Conservation (phyloP, 2,797 vertebrate species). For the Limosa lapponica region DNA sequence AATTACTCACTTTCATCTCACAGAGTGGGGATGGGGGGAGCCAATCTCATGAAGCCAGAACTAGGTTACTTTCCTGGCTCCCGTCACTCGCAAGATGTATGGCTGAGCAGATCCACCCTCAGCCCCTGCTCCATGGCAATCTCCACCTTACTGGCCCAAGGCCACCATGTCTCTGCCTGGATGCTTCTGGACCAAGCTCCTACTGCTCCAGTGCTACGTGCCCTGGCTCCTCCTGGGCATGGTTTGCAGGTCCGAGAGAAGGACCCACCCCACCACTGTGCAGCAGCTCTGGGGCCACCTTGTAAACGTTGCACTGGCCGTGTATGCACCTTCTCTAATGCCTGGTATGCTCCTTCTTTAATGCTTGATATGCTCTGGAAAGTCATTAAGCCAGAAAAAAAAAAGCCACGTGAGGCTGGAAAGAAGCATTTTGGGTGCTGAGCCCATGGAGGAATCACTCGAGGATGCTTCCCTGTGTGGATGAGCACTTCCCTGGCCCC, state of each 20-base stretch:
- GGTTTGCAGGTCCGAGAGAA: neutral
- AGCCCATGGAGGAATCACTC: neutral
- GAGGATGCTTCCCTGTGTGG: neutral
- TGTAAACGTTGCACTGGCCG: accelerated
- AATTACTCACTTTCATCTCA: neutral
- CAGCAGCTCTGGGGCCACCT: neutral
- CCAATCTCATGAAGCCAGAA: neutral
- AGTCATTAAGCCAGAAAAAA: neutral
- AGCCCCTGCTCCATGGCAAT: neutral
- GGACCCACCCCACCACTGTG: accelerated
- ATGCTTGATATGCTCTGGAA: neutral
- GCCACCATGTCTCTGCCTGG: accelerated
- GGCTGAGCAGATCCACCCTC: neutral
- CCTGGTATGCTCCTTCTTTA: neutral
- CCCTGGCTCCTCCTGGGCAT: neutral
- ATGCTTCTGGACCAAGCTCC: neutral
- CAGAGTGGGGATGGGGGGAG: accelerated
- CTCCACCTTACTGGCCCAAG: neutral
- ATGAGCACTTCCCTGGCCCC: neutral
- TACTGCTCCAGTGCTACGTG: accelerated
- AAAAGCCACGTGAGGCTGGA: neutral
- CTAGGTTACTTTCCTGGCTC: neutral
- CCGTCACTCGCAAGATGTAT: accelerated
- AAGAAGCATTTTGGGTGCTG: neutral
- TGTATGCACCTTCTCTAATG: accelerated